A percentile compares a stretch with the other conserved stretches of the same genome.
Evolutionary conservation across 2,888 invertebrate species (phyloP).

Genomic region (Spisula solida): DNA sequence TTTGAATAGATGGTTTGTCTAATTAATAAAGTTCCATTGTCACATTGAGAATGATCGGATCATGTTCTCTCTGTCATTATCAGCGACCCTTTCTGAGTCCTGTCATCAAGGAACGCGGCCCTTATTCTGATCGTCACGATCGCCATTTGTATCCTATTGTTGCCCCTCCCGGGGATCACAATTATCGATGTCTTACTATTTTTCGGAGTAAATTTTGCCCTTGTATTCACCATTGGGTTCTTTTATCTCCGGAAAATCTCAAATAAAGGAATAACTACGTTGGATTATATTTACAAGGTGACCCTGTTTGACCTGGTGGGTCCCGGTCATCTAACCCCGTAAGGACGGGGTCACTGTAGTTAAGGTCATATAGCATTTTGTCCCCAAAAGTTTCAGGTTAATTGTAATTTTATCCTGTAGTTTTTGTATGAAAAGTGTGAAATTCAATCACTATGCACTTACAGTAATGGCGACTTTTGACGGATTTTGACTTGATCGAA

Average conservation of each 20-base stretch:
- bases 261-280: conserved; percentile 36
- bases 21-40: conserved; percentile 33
- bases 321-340: conserved; percentile 55
- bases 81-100: conserved; percentile 37
- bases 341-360: conserved; percentile 60
- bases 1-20: conserved; percentile 10
- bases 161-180: conserved; percentile 27
- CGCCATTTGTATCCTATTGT: conserved; percentile 52
- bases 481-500: conserved; percentile 44
- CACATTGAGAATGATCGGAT: conserved; percentile 26
- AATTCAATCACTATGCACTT: conserved; percentile 47
- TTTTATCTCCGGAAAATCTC: conserved; percentile 45
- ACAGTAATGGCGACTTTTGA: conserved; percentile 35
- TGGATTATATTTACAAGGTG: conserved; percentile 55
- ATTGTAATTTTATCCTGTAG: conserved; percentile 64
- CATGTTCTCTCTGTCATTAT: conserved; percentile 32
- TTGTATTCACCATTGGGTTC: conserved; percentile 38
- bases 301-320: conserved; percentile 55
- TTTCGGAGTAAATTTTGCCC: conserved; percentile 32
- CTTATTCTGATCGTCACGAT: conserved; percentile 27
- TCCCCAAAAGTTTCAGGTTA: conserved; percentile 42
- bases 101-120: conserved; percentile 42
- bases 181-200: conserved; percentile 41
- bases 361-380: conserved; percentile 50
- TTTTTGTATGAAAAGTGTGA: conserved; percentile 56